Evolutionary conservation across 2,113 vertebrate species (phyloP).

Genomic region (Suncus etruscus): DNA sequence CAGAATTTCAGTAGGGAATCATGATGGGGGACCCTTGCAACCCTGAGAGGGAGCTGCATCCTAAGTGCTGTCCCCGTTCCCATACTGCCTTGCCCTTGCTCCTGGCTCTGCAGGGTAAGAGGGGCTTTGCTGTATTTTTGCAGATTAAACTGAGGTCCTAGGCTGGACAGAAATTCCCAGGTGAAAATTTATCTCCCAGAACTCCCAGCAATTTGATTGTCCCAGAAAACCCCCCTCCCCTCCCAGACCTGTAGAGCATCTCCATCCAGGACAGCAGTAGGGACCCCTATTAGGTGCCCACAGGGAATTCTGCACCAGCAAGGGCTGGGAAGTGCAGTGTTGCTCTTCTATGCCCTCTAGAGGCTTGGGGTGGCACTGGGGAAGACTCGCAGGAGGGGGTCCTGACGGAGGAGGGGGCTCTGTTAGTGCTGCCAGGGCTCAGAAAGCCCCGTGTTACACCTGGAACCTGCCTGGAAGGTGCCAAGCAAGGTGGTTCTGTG

Average conservation of each 20-base stretch:
- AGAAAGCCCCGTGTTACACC: background rate
- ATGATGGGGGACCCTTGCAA: background rate
- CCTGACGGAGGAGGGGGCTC: constrained; percentile 22
- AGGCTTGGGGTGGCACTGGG: constrained; percentile 78
- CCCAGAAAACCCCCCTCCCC: background rate
- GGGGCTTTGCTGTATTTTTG: background rate
- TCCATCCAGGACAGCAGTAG: background rate
- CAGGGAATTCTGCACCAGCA: background rate
- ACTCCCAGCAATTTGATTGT: no score
- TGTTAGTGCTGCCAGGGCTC: background rate
- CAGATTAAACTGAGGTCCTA: no score
- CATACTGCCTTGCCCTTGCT: background rate
- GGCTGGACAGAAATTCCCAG: no score
- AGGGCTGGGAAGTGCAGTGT: constrained; percentile 69
- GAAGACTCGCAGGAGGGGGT: constrained; percentile 1
- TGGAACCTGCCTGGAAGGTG: background rate
- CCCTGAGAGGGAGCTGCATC: background rate
- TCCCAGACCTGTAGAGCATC: background rate
- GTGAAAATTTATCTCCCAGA: no score
- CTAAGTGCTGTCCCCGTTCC: background rate
- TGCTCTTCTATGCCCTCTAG: constrained; percentile 89
- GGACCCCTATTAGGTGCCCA: background rate
- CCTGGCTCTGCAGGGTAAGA: background rate
- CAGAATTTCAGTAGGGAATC: background rate
- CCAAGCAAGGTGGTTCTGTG: background rate